Evolutionary conservation across 1,140 invertebrate species (phyloP).

Genomic region (Drosophila malerkotliana): DNA sequence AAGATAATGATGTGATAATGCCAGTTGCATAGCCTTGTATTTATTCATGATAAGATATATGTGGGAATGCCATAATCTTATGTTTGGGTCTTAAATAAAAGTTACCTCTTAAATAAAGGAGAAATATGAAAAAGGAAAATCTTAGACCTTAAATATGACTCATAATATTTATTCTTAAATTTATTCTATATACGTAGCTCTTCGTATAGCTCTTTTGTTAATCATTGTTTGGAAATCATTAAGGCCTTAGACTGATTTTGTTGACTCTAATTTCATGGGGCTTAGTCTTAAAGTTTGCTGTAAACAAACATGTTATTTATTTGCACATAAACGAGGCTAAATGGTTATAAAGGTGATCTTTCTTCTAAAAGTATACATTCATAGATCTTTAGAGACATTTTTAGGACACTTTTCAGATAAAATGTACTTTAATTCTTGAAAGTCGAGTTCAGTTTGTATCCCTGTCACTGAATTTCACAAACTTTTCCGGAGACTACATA

Average conservation of each 20-base stretch:
- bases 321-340: conserved; percentile 25
- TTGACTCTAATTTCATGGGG: conserved; percentile 32
- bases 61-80: conserved; percentile 23
- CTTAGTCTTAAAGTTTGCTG: conserved; percentile 31
- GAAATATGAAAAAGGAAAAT: not conserved
- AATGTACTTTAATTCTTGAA: too few relatives aligned
- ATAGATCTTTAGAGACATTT: not conserved
- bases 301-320: conserved; percentile 19
- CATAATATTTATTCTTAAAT: too few relatives aligned
- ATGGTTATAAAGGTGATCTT: conserved; percentile 1
- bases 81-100: conserved; percentile 36
- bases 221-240: conserved; percentile 36
- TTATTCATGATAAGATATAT: conserved; percentile 61
- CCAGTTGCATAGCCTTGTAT: conserved; percentile 37
- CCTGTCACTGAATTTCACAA: too few relatives aligned
- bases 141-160: not conserved
- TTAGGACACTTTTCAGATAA: too few relatives aligned
- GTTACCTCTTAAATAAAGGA: not conserved
- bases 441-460: too few relatives aligned
- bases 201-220: conserved; percentile 12
- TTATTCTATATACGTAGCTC: not conserved
- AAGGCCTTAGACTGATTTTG: conserved; percentile 17
- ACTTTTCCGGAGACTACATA: not conserved
- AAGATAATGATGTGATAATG: conserved; percentile 71
- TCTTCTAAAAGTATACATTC: not conserved